phyloP scores from a whole-genome alignment of 2,113 vertebrate species.

The Narcine bancroftii region DNA sequence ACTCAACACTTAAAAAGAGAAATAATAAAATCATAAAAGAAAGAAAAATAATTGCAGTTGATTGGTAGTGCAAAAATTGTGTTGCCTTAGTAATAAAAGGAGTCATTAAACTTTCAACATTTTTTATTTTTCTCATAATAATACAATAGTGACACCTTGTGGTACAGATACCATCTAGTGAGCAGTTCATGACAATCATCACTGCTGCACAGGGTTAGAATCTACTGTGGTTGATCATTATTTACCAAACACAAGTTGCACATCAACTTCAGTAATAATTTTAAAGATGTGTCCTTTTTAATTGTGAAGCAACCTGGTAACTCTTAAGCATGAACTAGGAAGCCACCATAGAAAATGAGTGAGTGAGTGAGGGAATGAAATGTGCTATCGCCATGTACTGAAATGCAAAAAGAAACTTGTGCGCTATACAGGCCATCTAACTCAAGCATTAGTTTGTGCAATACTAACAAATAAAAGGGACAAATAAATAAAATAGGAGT shows the following conservation, averaged over 20 bases:
- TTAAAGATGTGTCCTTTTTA: background rate
- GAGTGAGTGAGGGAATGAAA: no score
- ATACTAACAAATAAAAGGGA: no score
- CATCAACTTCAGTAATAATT: background rate
- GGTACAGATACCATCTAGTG: background rate
- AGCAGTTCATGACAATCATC: background rate
- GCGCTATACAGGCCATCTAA: no score
- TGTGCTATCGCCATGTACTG: no score
- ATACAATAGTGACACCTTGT: slow-evolving; percentile 24
- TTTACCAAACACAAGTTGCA: background rate
- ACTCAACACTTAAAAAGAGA: no score
- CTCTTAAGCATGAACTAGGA: background rate
- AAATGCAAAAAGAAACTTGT: no score
- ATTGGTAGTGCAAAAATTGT: no score
- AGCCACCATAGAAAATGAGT: background rate
- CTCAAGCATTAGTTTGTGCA: no score
- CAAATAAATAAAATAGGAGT: no score
- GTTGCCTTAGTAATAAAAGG: background rate
- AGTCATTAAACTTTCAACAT: background rate
- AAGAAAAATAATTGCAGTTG: no score
- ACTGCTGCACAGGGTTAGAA: background rate
- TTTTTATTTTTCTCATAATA: background rate
- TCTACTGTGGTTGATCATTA: background rate
- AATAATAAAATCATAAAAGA: no score
- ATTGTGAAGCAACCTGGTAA: background rate